phyloP scores from a whole-genome alignment of 1,140 invertebrate species.

The Probaryconus sp. region DNA sequence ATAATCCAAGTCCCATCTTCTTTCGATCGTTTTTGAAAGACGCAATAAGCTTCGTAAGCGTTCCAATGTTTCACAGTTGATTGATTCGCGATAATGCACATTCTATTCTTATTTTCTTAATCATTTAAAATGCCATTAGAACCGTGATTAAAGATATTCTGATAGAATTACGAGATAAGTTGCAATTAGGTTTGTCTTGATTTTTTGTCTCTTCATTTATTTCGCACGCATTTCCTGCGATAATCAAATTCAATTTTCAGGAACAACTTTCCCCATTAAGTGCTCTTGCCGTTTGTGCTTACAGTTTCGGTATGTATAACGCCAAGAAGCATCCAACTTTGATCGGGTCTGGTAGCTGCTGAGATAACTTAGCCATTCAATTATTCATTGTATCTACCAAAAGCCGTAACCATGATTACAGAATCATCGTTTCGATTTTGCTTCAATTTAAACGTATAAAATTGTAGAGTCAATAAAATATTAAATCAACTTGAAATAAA shows the following conservation, averaged over 20 bases:
- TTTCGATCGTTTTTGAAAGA: neutral
- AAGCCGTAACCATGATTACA: constrained; percentile 54
- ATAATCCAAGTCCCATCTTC: neutral
- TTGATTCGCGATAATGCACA: constrained; percentile 19
- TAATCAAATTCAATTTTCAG: constrained; percentile 52
- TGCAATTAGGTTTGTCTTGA: constrained; percentile 38
- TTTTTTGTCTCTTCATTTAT: no score
- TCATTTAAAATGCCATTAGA: no score
- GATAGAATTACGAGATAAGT: neutral
- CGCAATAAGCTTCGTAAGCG: constrained; percentile 4
- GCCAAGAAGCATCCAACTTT: constrained; percentile 49
- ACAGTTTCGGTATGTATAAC: constrained; percentile 58
- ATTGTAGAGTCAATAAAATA: no score
- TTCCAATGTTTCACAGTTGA: constrained; percentile 17
- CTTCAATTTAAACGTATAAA: no score
- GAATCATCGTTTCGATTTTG: constrained; percentile 48
- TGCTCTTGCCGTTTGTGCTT: constrained; percentile 51
- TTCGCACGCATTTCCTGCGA: constrained; percentile 10
- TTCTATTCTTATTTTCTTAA: constrained; percentile 2
- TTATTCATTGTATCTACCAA: constrained; percentile 48
- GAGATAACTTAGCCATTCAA: constrained; percentile 55
- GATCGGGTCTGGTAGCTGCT: constrained; percentile 50
- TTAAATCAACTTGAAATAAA: no score
- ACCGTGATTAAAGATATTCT: neutral
- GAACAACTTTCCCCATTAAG: constrained; percentile 56